Evolutionary conservation across 2,113 vertebrate genomes (phyloP), one percentile per base, ranked within the genome.

Genomic region (Mesoclemmys tuberculata): DNA sequence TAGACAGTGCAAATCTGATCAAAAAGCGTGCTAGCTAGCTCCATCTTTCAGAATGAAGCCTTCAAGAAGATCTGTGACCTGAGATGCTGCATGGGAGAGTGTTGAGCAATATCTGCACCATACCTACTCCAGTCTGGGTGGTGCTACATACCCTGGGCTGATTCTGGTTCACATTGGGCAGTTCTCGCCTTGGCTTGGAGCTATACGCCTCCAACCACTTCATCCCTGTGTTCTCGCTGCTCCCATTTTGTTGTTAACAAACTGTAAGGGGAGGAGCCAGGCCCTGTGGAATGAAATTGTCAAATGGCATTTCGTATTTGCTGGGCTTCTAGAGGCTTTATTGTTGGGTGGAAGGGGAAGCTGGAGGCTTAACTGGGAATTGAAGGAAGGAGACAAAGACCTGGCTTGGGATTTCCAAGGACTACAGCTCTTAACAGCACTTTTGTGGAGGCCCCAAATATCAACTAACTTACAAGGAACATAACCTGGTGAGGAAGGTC

Each of bases 171-270:
- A 2, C 85, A 24, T 1, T 29, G 6, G 2, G 79, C 61, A 29
- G 79, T 94, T 90, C 78, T 29, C 82, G 24, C 89, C 83, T 58
- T n/a, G 26, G 87, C 16, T 89, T 89, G 55, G 88, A 58, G 10
- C 49, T 55, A 82, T 75, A 85, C 86, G 41, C 88, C 88, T 10
- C 22, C 88, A 78, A 90, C 93, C 93, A 94, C 90, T 88, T 92
- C 16, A 3, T n/a, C 71, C 93, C 8, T 3, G 84, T 10, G 89
- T 92, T 97, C 95, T 90, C 91, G 71, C 93, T 94, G 95, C 93
- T 95, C 90, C 68, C 38, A 82, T 92, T 93, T 89, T 77, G 89
- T 3, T 80, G 97, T 97, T 96, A 97, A 97, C 97, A 97, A 97
- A 92, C 82, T 22, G 22, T 92, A 96, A 95, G 95, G 96, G 89